Evolutionary conservation across 2,797 vertebrate genomes (phyloP).

Genomic region (Artibeus lituratus): DNA sequence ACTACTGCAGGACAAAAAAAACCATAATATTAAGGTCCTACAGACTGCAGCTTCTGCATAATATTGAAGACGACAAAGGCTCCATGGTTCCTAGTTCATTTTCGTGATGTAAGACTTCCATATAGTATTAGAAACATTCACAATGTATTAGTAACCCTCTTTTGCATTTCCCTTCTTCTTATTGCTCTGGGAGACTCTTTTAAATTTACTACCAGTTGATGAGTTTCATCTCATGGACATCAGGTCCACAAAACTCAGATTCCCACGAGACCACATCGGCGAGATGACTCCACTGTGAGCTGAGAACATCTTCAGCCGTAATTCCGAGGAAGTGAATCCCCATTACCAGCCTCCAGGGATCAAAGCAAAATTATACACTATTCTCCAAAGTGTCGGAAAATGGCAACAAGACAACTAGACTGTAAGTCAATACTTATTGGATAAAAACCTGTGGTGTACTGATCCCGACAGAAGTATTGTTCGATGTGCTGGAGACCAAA

Average conservation of each 20-base stretch:
- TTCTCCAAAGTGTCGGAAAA: neutral
- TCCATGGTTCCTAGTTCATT: conserved; percentile 10
- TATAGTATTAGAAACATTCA: conserved; percentile 40
- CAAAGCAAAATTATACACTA: neutral
- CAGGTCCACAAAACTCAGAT: neutral
- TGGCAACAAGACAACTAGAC: neutral
- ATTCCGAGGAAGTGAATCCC: neutral
- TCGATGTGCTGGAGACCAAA: neutral
- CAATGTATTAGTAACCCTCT: conserved; percentile 17
- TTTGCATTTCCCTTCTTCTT: conserved; percentile 33
- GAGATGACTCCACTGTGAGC: neutral
- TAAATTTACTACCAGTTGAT: neutral
- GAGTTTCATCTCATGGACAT: neutral
- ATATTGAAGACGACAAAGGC: neutral
- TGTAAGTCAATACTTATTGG: neutral
- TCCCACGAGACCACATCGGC: neutral
- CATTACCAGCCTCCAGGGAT: neutral
- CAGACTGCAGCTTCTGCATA: neutral
- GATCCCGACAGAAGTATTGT: neutral
- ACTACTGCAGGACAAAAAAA: neutral
- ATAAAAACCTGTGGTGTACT: neutral
- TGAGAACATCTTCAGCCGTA: neutral
- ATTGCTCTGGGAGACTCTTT: conserved; percentile 19
- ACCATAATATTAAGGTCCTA: neutral
- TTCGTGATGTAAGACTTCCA: conserved; percentile 39